phyloP scores from a whole-genome alignment of 1,140 invertebrate genomes.

The Schlechtendalia chinensis region DNA sequence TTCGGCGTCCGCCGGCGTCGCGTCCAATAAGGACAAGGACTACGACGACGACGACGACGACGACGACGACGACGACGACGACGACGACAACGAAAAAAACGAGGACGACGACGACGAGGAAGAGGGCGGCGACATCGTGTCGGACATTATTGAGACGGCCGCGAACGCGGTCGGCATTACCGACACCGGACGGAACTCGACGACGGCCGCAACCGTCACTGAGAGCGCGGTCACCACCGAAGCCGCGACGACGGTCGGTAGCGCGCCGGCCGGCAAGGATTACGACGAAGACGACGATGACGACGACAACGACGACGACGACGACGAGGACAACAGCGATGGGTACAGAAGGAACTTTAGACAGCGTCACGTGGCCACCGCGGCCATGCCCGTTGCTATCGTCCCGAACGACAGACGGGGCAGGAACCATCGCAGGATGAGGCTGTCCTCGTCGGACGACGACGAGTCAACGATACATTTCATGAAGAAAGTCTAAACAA shows the following conservation, averaged over 20 bases:
- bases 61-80: conserved; percentile 54
- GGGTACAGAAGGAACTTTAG: conserved; percentile 23
- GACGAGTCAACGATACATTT: conserved; percentile 43
- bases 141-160: conserved; percentile 53
- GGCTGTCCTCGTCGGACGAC: conserved; percentile 50
- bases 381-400: conserved; percentile 6
- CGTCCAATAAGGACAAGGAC: background rate
- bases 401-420: conserved; percentile 42
- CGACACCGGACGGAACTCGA: conserved; percentile 50
- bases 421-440: conserved; percentile 52
- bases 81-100: conserved; percentile 53
- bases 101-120: conserved; percentile 55
- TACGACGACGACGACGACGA: conserved; percentile 53
- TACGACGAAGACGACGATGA: too few relatives aligned
- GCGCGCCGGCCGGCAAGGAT: conserved; percentile 27
- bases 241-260: background rate
- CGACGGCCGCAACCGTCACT: background rate
- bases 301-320: conserved; percentile 42
- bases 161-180: conserved; percentile 51
- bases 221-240: background rate
- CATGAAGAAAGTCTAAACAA: conserved; percentile 33
- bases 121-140: conserved; percentile 53
- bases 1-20: background rate
- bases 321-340: conserved; percentile 34
- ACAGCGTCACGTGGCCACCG: background rate